Evolutionary conservation across 2,888 invertebrate genomes (phyloP), one percentile per base, ranked within the genome.

Genomic region (Philonicus albiceps): DNA sequence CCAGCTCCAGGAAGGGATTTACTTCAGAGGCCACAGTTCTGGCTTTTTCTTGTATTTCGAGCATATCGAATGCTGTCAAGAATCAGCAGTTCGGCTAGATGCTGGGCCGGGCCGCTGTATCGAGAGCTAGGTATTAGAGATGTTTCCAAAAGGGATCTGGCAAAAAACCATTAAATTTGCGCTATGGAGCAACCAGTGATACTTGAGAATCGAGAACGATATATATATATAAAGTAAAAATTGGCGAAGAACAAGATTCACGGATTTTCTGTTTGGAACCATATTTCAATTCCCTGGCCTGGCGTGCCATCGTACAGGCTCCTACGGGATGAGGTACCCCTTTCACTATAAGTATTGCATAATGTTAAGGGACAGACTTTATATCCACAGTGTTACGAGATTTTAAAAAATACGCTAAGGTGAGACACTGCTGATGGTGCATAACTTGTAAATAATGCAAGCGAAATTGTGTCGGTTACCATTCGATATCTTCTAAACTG

Each of bases 151-250:
- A n/a, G 40, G 53, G 53, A 27, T 16, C 30, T 8, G 34, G 80
- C 13, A 80, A 53, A 80, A 80, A 80, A 49, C 13, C 53, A 80
- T 53, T 80, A 49, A 80, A 80, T 53, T 80, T 80, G 53, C 80
- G 31, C 27, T 49, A 49, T 40, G 49, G 31, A 49, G 74, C 31
- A 80, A 80, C 53, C 80, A 53, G 80, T 80, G 80, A 80, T 80
- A 49, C 30, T 53, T 3, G n/a, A 53, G 7, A 78, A 27, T 4
- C 30, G 53, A n/a, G n/a, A n/a, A 53, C 43, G 37, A 7, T 49
- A 78, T 11, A 11, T 13, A 22, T 7, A 43, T 22, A 64, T 11
- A 11, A 27, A 64, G 64, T 19, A 64, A 76, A 76, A 76, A 76
- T 19, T 19, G 8, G 40, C 40, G 22, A 76, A 22, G 34, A 76